A percentile compares a stretch with the other conserved stretches of the same genome.
phyloP scores from a whole-genome alignment of 2,113 vertebrate species.

The Strigops habroptila region DNA sequence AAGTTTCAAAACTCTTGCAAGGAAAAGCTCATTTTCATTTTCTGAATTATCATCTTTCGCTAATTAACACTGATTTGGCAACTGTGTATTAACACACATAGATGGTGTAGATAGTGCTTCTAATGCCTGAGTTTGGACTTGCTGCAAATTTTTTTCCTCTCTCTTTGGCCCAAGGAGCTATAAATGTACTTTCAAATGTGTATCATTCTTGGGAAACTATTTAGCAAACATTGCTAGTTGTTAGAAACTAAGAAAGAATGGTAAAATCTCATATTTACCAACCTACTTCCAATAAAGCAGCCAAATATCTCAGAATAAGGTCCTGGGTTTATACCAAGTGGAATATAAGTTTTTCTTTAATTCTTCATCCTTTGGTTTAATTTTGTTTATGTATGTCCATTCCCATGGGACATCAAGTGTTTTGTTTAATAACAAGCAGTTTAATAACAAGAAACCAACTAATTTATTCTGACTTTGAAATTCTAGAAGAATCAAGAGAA shows the following conservation, averaged over 20 bases:
- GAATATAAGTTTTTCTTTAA: not conserved
- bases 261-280: not conserved
- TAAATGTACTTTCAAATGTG: not conserved
- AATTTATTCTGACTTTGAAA: not conserved
- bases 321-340: not conserved
- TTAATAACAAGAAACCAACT: not conserved
- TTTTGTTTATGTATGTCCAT: not conserved
- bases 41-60: not conserved
- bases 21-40: not conserved
- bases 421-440: fast-evolving
- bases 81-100: not conserved
- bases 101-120: not conserved
- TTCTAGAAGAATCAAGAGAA: not conserved
- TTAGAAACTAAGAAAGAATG: not conserved
- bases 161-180: not conserved
- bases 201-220: not conserved
- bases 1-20: not conserved
- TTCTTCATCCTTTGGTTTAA: not conserved
- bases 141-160: not conserved
- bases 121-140: not conserved
- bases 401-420: not conserved
- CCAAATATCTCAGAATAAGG: not conserved
- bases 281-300: not conserved
- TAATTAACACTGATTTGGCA: not conserved
- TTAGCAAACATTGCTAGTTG: not conserved